Base-by-base conservation (phyloP, 2,888 invertebrate species). In the Orgyia antiqua region DNA sequence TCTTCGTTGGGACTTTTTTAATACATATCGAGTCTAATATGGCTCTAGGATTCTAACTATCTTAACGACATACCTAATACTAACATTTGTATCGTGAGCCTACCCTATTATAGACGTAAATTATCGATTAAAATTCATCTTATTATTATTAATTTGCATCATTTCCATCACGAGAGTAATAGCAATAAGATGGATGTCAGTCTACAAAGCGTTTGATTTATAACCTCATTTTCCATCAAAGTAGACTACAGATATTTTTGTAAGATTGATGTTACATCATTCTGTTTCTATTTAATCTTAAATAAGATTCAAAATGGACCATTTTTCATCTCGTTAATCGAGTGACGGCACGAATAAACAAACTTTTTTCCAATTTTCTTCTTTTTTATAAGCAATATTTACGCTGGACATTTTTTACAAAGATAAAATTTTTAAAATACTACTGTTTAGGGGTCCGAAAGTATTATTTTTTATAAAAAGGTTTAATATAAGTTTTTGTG, bases 401-500 rank as follows among this genome's bases (percentile, higher is more conserved):
- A 15, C 4, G 21, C 28, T 32, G 35, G 29, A 28, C 36, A 45
- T 42, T 45, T 38, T 49, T 47, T 36, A 45, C 13, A 29, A 5
- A 43, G 37, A 45, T 48, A 48, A 10, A 20, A 36, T 21, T 15
- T 15, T 15, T 15, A 4, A 4, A 4, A 4, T 15, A 15, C 6
- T 8, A 7, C 31, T 40, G 40, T 52, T n/a, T n/a, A 48, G 48
- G 54, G 51, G 52, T 51, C 54, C 45, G 31, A 38, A 19, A 30
- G 36, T 10, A 15, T 32, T 35, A 31, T 41, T 51, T 64, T 68
- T 60, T 53, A 39, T 43, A 31, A 51, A 57, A 62, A 58, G 53
- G 64, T 56, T 63, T 58, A 61, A 55, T 68, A 64, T 68, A 68
- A 68, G 67, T 68, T 61, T 57, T 58, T 63, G 59, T 65, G 62